Evolutionary conservation across 2,797 vertebrate species (phyloP), one percentile per base, ranked within the genome.

Genomic region (Cercopithecus neglectus): DNA sequence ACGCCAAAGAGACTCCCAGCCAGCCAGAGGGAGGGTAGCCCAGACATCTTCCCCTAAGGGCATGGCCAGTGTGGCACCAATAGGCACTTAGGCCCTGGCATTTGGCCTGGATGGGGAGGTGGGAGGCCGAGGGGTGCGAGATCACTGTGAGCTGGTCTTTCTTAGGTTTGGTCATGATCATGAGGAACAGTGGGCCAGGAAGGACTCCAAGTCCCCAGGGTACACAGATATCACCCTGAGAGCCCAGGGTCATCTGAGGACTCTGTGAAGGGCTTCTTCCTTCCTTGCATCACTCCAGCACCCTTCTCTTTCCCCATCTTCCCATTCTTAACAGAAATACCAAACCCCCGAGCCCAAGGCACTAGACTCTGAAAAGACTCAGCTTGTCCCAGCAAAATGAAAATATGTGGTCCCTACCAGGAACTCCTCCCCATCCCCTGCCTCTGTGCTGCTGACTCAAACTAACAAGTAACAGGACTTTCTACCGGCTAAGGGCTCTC

Each of bases 371-470:
- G 12, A 48, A 89, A 53, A 17, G 1, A 36, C 61, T 53, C 55
- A 48, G 48, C 85, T 67, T 4, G 59, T n/a, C 36, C 48, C 72
- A 5, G 14, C 26, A 8, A 28, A 12, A 5, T 2, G n/a, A 95
- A 48, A 61, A 44, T 19, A 13, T 4, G 22, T 48, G 30, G 6
- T n/a, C 24, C 88, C 81, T 57, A 16, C 17, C 48, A 13, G 44
- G 36, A 28, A 24, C 39, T 46, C 30, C 17, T 28, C 50, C 33
- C 26, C 36, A 0, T 21, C 36, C 72, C 33, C 46, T 59, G 70
- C 72, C 88, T 46, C 87, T 33, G n/a, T 53, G 44, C 55, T n/a
- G 59, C 96, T 94, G 80, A 81, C 91, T 44, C 87, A 95, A 26
- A 87, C 28, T 6, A 50, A 78, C 21, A 1, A 59, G 81, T 44